Evolutionary conservation across 1,140 invertebrate genomes (phyloP).

Genomic region (Heliconius himera): DNA sequence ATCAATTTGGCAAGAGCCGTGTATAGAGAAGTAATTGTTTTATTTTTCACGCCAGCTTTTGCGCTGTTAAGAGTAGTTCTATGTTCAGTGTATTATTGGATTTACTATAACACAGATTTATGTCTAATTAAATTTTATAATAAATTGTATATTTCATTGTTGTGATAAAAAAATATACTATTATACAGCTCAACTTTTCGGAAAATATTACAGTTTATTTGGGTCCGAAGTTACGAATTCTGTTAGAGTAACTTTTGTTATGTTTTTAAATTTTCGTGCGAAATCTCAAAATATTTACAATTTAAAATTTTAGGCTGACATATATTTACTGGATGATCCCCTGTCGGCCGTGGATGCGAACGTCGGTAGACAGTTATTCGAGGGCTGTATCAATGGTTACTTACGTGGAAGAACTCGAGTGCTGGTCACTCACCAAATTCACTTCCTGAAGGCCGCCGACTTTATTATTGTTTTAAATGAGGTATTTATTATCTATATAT

Average conservation of each 20-base stretch:
- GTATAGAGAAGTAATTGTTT: slow-evolving; percentile 82
- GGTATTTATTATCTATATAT: slow-evolving; percentile 61
- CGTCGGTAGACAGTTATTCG: slow-evolving; percentile 87
- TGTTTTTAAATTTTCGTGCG: too few relatives aligned
- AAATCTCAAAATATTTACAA: too few relatives aligned
- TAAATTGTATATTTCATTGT: neutral
- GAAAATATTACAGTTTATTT: too few relatives aligned
- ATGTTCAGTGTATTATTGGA: slow-evolving; percentile 30
- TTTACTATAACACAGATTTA: neutral
- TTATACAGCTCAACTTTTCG: too few relatives aligned
- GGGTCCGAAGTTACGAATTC: too few relatives aligned
- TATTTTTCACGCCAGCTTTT: neutral
- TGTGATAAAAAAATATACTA: neutral
- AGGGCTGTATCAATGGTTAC: slow-evolving; percentile 86
- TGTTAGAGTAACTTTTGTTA: too few relatives aligned
- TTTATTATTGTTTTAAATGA: slow-evolving; percentile 90
- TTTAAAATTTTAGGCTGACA: slow-evolving; percentile 83
- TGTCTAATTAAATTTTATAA: neutral
- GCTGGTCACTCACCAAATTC: slow-evolving; percentile 92
- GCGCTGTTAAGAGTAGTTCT: neutral
- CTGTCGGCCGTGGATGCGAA: slow-evolving; percentile 90
- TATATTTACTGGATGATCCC: slow-evolving; percentile 93
- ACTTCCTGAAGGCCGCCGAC: slow-evolving; percentile 88
- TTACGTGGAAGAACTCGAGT: slow-evolving; percentile 84
- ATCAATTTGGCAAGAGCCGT: slow-evolving; percentile 91